Evolutionary conservation across 2,113 vertebrate species (phyloP).

Genomic region (Microcebus tavaratra): DNA sequence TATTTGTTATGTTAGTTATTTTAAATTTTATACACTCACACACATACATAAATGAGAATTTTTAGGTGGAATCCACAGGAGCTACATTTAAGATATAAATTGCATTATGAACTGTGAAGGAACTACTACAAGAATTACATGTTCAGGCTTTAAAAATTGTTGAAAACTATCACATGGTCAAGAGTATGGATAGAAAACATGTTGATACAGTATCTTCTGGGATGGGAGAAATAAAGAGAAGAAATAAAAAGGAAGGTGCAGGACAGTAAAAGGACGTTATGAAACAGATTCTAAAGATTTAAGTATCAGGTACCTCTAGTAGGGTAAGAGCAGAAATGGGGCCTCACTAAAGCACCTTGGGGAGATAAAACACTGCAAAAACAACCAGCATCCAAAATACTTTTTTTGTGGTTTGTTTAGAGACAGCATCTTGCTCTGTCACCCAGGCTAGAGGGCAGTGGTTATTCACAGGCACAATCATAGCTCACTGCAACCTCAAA

Average conservation of each 20-base stretch:
- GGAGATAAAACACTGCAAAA: not conserved
- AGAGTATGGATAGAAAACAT: not conserved
- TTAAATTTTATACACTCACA: not conserved
- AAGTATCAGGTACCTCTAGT: not conserved
- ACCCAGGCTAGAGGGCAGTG: not conserved
- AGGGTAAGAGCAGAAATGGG: not conserved
- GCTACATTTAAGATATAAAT: slow-evolving; percentile 2
- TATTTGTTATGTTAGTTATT: slow-evolving; percentile 20
- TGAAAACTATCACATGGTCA: not conserved
- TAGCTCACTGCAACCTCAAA: not conserved
- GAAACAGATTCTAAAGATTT: not conserved
- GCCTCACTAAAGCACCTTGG: not conserved
- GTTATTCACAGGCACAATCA: not conserved
- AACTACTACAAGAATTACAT: not conserved
- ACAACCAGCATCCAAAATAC: not conserved
- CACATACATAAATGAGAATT: slow-evolving; percentile 11
- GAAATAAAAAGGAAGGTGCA: not conserved
- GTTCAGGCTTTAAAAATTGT: not conserved
- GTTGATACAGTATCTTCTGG: not conserved
- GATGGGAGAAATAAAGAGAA: not conserved
- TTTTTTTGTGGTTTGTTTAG: not conserved
- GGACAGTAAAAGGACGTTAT: not conserved
- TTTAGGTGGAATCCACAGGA: slow-evolving; percentile 23
- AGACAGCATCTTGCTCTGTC: not conserved
- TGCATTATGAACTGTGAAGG: not conserved